Conservation (phyloP, 2,113 vertebrate species). For the Saguinus midas region DNA sequence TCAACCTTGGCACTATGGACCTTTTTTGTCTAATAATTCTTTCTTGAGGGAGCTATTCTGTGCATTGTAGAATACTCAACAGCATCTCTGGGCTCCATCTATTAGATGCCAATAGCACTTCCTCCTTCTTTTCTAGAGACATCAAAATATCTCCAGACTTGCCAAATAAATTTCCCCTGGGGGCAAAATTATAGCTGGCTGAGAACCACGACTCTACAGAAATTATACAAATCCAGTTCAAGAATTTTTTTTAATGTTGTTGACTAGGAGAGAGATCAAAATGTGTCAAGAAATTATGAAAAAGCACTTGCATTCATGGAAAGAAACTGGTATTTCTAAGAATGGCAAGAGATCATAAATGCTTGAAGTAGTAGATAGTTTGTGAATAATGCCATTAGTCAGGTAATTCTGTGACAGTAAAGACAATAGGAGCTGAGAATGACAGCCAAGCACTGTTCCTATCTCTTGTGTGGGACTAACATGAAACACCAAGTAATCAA, state of each 20-base stretch:
- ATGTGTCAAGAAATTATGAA: slow-evolving; percentile 21
- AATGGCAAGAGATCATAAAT: background rate
- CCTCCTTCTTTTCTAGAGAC: background rate
- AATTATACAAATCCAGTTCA: background rate
- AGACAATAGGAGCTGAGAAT: background rate
- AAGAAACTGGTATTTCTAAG: background rate
- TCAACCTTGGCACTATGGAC: background rate
- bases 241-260: background rate
- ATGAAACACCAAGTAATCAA: background rate
- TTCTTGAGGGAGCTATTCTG: background rate
- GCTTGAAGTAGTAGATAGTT: background rate
- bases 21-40: background rate
- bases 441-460: background rate
- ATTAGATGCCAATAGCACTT: no score
- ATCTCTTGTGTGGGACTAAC: background rate
- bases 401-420: background rate
- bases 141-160: background rate
- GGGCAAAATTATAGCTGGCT: background rate
- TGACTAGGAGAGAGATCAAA: slow-evolving; percentile 1
- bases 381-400: slow-evolving; percentile 33
- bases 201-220: background rate
- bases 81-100: background rate
- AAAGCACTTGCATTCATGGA: background rate
- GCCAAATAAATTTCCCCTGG: background rate
- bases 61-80: background rate